phyloP scores from a whole-genome alignment of 2,797 vertebrate genomes.

The Bucorvus abyssinicus region DNA sequence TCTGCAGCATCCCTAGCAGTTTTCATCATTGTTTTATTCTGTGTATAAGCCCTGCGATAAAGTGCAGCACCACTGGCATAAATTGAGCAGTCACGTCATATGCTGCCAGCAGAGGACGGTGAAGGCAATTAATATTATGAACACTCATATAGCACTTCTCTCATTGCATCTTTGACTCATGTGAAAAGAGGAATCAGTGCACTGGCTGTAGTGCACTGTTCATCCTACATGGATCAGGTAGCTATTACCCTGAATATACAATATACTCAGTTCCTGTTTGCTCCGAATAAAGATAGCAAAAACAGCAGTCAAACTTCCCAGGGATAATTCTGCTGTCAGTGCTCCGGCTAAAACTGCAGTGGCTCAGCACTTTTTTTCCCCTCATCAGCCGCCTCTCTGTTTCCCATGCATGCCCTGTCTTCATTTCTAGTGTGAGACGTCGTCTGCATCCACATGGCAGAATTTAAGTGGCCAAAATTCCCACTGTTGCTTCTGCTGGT shows the following conservation, averaged over 20 bases:
- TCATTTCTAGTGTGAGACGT: neutral
- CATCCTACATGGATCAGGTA: neutral
- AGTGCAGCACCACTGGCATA: neutral
- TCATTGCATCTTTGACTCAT: neutral
- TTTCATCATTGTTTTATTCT: neutral
- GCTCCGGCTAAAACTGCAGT: constrained; percentile 37
- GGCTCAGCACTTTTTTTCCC: neutral
- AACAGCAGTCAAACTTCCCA: constrained; percentile 35
- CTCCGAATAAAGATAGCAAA: constrained; percentile 38
- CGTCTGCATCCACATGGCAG: neutral
- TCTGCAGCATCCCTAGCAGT: neutral
- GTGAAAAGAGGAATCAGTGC: neutral
- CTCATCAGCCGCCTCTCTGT: neutral
- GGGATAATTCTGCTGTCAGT: constrained; percentile 20
- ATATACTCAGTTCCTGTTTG: neutral
- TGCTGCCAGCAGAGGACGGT: neutral
- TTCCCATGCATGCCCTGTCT: neutral
- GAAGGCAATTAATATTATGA: neutral
- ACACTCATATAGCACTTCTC: neutral
- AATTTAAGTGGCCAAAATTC: neutral
- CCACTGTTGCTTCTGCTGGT: neutral
- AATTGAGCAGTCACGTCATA: neutral
- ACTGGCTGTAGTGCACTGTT: neutral
- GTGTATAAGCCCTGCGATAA: neutral
- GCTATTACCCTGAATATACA: constrained; percentile 9